Conservation (phyloP, 2,113 vertebrate genomes). For the Prunella fulvescens region DNA sequence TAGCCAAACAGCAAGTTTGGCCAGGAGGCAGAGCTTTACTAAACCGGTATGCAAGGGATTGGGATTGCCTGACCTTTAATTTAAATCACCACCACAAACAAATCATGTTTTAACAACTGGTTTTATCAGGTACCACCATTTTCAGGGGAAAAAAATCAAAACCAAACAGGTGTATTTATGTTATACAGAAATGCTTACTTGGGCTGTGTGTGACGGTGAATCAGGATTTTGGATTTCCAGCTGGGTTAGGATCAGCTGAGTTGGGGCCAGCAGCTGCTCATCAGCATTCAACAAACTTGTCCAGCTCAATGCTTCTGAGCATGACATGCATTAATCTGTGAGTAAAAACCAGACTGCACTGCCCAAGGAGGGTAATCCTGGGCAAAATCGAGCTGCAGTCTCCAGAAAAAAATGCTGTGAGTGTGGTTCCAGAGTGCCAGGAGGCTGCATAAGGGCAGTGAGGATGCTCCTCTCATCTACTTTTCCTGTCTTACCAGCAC, state of each 20-base stretch:
- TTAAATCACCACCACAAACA: neutral
- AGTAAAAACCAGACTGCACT: neutral
- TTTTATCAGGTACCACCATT: neutral
- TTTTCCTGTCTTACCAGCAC: neutral
- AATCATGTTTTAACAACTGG: neutral
- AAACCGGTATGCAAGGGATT: accelerated
- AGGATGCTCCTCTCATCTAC: neutral
- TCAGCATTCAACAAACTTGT: neutral
- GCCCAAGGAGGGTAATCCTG: neutral
- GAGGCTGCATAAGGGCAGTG: neutral
- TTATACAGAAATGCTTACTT: neutral
- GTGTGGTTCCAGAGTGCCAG: neutral
- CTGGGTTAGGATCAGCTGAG: neutral
- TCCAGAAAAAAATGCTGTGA: neutral
- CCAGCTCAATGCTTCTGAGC: neutral
- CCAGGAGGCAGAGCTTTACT: neutral
- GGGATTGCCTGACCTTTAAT: neutral
- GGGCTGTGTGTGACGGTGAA: neutral
- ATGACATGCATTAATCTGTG: neutral
- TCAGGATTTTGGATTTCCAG: neutral
- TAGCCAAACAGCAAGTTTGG: neutral
- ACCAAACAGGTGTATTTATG: neutral
- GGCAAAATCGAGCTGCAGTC: neutral
- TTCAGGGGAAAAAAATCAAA: neutral
- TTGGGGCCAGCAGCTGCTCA: neutral